A percentile compares a stretch with the other conserved stretches of the same genome.
phyloP scores from a whole-genome alignment of 2,113 vertebrate genomes.

The Oriolus oriolus region DNA sequence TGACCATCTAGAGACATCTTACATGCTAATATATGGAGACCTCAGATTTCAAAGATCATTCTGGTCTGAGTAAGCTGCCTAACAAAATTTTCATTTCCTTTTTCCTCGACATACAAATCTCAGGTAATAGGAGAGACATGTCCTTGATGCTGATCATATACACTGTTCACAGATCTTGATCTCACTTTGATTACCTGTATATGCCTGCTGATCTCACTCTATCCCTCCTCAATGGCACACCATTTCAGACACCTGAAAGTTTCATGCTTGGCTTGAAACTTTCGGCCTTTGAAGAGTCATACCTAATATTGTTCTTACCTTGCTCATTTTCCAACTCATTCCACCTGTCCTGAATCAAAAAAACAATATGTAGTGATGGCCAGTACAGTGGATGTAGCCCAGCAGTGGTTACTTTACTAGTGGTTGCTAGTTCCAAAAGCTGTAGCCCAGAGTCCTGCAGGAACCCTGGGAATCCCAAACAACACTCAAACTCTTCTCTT shows the following conservation, averaged over 20 bases:
- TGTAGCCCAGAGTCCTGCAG: not conserved
- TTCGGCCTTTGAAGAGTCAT: not conserved
- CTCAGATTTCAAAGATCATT: not conserved
- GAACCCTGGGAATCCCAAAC: not conserved
- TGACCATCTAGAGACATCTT: not conserved
- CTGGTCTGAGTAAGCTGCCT: not conserved
- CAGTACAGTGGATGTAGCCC: not conserved
- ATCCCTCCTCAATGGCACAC: not conserved
- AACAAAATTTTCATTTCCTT: not conserved
- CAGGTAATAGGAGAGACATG: not conserved
- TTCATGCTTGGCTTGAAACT: not conserved
- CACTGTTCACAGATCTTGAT: not conserved
- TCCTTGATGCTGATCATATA: not conserved
- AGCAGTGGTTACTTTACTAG: not conserved
- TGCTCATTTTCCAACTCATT: not conserved
- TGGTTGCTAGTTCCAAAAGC: not conserved
- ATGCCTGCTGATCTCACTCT: not conserved
- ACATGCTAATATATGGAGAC: not conserved
- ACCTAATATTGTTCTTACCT: not conserved
- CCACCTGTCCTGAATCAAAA: not conserved
- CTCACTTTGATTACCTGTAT: not conserved
- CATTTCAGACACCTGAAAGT: not conserved
- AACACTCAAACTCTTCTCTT: not conserved
- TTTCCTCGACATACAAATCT: not conserved
- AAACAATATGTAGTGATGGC: rapidly evolving